phyloP scores from a whole-genome alignment of 2,888 invertebrate genomes.

The Oligia latruncula region DNA sequence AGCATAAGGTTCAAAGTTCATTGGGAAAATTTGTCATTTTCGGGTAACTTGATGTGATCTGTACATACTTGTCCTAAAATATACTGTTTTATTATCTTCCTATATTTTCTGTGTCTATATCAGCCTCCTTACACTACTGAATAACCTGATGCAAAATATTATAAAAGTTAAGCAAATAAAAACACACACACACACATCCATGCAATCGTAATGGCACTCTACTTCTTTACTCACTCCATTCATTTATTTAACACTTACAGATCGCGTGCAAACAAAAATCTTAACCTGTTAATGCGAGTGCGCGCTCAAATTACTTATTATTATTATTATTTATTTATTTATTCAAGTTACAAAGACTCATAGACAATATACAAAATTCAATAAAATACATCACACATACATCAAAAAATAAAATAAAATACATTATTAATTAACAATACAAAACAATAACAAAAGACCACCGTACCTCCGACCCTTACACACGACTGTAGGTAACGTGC shows the following conservation, averaged over 20 bases:
- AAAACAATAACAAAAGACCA: too few relatives aligned
- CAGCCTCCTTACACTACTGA: neutral
- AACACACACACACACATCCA: neutral
- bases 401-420: too few relatives aligned
- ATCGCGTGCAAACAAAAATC: slow-evolving; percentile 66
- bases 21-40: too few relatives aligned
- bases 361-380: too few relatives aligned
- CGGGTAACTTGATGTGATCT: too few relatives aligned
- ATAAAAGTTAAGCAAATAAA: neutral
- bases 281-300: slow-evolving; percentile 70
- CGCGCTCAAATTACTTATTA: slow-evolving; percentile 76
- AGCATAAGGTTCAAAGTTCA: too few relatives aligned
- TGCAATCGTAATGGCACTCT: slow-evolving; percentile 16
- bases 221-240: slow-evolving; percentile 16
- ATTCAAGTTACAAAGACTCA: too few relatives aligned
- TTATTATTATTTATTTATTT: too few relatives aligned
- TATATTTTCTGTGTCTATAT: neutral
- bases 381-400: too few relatives aligned
- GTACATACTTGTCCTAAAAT: neutral
- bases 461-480: too few relatives aligned
- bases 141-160: neutral
- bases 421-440: too few relatives aligned
- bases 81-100: neutral
- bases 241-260: slow-evolving; percentile 52
- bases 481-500: too few relatives aligned